Base-by-base conservation (phyloP, 2,888 invertebrate genomes). In the Habroteleia sp. region DNA sequence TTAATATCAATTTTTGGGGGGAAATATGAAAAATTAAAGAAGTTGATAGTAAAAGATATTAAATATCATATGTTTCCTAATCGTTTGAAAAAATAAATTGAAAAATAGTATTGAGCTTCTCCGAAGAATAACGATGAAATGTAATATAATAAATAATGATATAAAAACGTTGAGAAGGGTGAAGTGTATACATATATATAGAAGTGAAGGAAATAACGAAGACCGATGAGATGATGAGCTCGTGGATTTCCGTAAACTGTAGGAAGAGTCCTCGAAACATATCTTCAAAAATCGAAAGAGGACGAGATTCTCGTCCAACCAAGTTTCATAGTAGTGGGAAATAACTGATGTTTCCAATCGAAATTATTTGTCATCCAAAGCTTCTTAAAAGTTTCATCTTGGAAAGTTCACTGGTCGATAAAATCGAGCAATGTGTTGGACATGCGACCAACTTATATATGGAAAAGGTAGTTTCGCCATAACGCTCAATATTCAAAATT, bases 321-420 rank as follows among this genome's bases (percentile, higher is more conserved):
- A 35, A 58, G 58, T 58, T 68, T 58, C 35, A 42, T 41, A 39
- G 58, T 20, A 58, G 68, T 68, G 68, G 48, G 68, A 68, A 68
- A 58, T 68, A 68, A 68, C 68, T 58, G 58, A 58, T 68, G 68
- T 58, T 68, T 48, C 50, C 68, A 58, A 68, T 58, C 68, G 68
- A 46, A 68, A 68, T 68, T 58, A 68, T 58, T 68, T 58, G 68
- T 58, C 68, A 68, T 58, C 42, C 42, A 41, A 20, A 58, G 68
- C 58, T 68, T 46, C 58, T 56, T 58, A 48, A 56, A 66, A 66
- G 56, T 66, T 66, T 56, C 37, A 54, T 65, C 65, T 54, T 29
- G 29, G 16, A 56, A 66, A 66, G 66, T 66, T 66, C 48, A 23
- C 37, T 46, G 54, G 39, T 56, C 66, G 48, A 56, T 56, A 56